phyloP scores from a whole-genome alignment of 2,797 vertebrate genomes.

The Vultur gryphus region DNA sequence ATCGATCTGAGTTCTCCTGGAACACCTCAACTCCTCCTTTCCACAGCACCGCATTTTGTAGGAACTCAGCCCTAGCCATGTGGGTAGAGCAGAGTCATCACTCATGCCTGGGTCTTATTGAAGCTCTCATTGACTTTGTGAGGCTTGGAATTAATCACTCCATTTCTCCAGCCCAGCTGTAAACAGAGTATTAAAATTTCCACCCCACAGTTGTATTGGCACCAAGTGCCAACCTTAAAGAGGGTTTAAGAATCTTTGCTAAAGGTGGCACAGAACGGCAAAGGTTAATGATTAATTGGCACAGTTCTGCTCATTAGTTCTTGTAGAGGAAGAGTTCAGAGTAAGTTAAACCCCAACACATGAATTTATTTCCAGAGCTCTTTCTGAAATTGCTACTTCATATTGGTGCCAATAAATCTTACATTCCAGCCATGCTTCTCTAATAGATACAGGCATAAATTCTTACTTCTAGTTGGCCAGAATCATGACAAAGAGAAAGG shows the following conservation, averaged over 20 bases:
- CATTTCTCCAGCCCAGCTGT: neutral
- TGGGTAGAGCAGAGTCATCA: neutral
- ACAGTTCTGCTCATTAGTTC: neutral
- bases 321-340: slow-evolving; percentile 2
- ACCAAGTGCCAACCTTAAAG: neutral
- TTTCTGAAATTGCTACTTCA: slow-evolving; percentile 26
- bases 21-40: neutral
- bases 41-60: neutral
- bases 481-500: neutral
- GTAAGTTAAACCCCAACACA: slow-evolving; percentile 18
- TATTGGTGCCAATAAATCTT: slow-evolving; percentile 31
- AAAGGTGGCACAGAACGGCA: neutral
- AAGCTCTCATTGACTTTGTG: neutral
- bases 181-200: neutral
- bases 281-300: slow-evolving; percentile 16
- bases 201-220: neutral
- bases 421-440: slow-evolving; percentile 8
- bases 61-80: neutral
- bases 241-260: neutral
- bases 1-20: neutral
- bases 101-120: neutral
- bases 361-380: slow-evolving; percentile 33
- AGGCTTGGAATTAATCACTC: neutral
- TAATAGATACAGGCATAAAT: slow-evolving; percentile 31
- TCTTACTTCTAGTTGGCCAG: slow-evolving; percentile 22